Base-by-base conservation (phyloP, 2,888 invertebrate species). In the Andrena fulva region DNA sequence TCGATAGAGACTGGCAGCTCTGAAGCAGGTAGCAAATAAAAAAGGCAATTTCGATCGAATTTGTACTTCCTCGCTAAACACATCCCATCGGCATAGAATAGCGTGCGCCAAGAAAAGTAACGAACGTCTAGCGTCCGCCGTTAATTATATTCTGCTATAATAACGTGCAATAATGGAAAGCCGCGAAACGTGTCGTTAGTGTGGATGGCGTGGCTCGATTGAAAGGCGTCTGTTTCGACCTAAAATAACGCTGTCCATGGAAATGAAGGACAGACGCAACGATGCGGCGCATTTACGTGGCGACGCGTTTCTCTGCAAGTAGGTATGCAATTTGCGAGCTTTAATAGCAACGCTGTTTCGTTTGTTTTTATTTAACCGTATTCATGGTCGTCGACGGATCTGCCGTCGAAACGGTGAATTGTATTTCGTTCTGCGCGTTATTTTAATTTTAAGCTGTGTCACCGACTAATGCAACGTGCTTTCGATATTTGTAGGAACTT, bases 271-370 rank as follows among this genome's bases (percentile, higher is more conserved):
- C 59, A 56, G 1, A 20, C 48, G n/a, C 59, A 59, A 59, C 31
- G 72, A 35, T 35, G 59, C 8, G 24, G 52, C 24, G 64, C 27
- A 27, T 62, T 72, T 35, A 48, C 63, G 20, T 27, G 35, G 62
- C 52, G 7, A 10, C 33, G 24, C 31, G 16, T 42, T 12, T 29
- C 24, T 7, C 27, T 42, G 69, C 70, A 42, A 62, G 75, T n/a
- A n/a, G n/a, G n/a, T 16, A 12, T 31, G 52, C 69, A 75, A 70
- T 76, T 76, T 70, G 33, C 60, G 62, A 76, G 50, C 70, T 70
- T 62, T 76, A 76, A 76, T 70, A 62, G 52, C 27, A 27, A 69
- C 48, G 33, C 29, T 2, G 52, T 33, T 35, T 8, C 12, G 29
- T 70, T 70, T 76, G 70, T 70, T 70, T 70, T 75, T 75, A 70